Base-by-base conservation (phyloP, 1,140 invertebrate genomes). In the Heliconius congener region DNA sequence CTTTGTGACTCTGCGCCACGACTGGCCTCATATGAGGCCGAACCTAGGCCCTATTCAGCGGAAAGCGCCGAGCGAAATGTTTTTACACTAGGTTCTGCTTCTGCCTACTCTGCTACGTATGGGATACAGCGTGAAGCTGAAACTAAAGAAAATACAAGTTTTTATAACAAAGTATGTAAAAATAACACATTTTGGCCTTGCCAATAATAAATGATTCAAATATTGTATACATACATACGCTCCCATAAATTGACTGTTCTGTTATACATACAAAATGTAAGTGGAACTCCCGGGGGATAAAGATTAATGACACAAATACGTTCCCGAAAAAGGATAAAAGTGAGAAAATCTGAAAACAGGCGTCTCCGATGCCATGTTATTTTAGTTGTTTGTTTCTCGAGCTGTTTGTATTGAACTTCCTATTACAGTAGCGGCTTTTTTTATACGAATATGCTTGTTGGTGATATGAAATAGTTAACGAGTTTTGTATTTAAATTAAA, bases 301-400 rank as follows among this genome's bases (percentile, higher is more conserved):
- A 81, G 78, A 79, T 81, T 81, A 81, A 80, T 83, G 82, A 80
- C 70, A 80, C 76, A 83, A 80, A 81, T 83, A 81, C 78, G 76
- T 80, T 81, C 73, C 39, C 73, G 78, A 77, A 71, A 81, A 82
- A 60, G 76, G 74, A 78, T 83, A 76, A 78, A 75, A 78, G 76
- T 76, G 77, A 81, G 80, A 78, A 81, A 81, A 84, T 82, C 78
- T 77, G 71, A 80, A 84, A 80, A 82, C 80, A 80, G 76, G 74
- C 78, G 76, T 72, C 80, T 76, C 76, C 73, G 76, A 76, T 80
- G 81, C 71, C 73, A 72, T 76, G 78, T 80, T 79, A 77, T 77
- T 82, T 78, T 73, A 76, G 78, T 83, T 83, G 76, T 83, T 83
- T 83, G 79, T 80, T 80, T 70, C 52, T n/a, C 73, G 66, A 73